A percentile compares a stretch with the other conserved stretches of the same genome.
Evolutionary conservation across 1,140 invertebrate genomes (phyloP).

Genomic region (Eueides isabella): DNA sequence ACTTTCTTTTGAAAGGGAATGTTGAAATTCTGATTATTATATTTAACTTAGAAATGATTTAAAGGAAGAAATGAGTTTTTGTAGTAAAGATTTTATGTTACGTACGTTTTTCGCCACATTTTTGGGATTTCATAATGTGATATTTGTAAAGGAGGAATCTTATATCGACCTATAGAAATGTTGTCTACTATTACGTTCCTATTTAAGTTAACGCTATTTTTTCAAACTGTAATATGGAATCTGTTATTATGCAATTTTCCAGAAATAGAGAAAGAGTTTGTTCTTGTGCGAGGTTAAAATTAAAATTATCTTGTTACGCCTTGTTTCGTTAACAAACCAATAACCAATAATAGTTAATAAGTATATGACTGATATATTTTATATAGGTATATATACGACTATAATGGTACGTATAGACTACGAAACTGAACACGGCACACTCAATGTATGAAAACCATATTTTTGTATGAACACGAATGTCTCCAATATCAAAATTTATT

Average conservation of each 20-base stretch:
- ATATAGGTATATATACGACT: no score
- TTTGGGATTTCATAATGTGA: no score
- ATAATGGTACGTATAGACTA: no score
- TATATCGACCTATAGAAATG: no score
- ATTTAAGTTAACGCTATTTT: no score
- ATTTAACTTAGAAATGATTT: neutral
- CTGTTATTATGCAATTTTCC: neutral
- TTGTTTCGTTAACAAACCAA: conserved; percentile 4
- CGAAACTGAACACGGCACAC: no score
- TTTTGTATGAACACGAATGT: no score
- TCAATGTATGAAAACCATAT: no score
- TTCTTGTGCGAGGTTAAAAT: neutral
- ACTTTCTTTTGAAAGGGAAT: conserved; percentile 22
- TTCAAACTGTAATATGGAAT: neutral
- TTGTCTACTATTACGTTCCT: no score
- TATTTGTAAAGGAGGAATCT: no score
- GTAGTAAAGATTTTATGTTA: neutral
- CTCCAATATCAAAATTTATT: no score
- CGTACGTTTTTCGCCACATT: no score
- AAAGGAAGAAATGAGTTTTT: neutral
- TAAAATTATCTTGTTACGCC: conserved; percentile 13
- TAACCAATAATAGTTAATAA: neutral
- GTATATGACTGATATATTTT: neutral
- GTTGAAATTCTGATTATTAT: neutral
- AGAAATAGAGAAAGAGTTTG: neutral